Evolutionary conservation across 1,140 invertebrate species (phyloP), one percentile per base, ranked within the genome.

Genomic region (Mamestra configurata): DNA sequence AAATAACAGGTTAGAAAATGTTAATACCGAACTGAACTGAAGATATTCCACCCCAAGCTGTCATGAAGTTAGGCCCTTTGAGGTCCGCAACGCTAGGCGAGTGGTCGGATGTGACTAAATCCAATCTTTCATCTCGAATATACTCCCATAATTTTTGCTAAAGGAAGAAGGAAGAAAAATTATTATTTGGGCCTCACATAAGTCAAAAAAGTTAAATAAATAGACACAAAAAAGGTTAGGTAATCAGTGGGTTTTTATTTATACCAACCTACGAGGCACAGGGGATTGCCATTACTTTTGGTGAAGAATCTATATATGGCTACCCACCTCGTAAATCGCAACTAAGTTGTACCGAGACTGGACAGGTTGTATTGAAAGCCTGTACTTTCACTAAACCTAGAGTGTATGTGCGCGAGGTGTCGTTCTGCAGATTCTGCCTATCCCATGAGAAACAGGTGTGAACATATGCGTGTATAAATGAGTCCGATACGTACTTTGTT

Each of bases 61-160:
- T 93, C 76, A 97, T 86, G 85, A 97, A 97, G 87, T 97, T 95
- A 15, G 96, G 94, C 5, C 93, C 89, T 82, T 97, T 97, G 6
- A 97, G 90, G 6, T 96, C 95, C 0, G 95, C 92, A 7, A 97
- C 96, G 22, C 97, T 97, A 0, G 97, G 97, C 1, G 97, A 97
- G 86, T 98, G 97, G 92, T 97, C 97, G 4, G 97, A 97, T 2
- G 96, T 96, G 43, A 97, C 95, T 93, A 97, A 95, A 84, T 97
- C 96, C 18, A 97, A 90, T 37, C 94, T 84, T 79, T 94, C 94
- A 18, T 94, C 90, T 85, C 91, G 90, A 7, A 97, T 81, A 22
- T 95, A 97, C 20, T 95, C 79, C 97, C 97, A 97, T 20, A 98
- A 84, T 49, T 88, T 83, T 79, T 96, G 92, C 96, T 97, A n/a